These are phyloP conservation scores for Pangasius djambal DNA, from an alignment of 2,797 vertebrate species.

Conservation along the genomic window DNA sequence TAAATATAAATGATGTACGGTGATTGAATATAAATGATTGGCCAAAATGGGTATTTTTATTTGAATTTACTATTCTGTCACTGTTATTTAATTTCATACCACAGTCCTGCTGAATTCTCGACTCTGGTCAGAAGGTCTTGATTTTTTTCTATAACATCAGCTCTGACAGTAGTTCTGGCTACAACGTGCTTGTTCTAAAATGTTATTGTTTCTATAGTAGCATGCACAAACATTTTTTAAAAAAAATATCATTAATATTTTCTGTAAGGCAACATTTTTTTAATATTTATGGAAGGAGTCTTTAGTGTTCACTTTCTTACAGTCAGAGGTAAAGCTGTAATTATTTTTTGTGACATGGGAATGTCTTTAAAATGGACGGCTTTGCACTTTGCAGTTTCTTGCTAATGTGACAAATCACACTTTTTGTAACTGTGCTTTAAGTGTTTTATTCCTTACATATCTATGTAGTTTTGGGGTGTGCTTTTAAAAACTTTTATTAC, in stretches of 20 bases:
- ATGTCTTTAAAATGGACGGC: background rate
- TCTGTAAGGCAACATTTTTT: background rate
- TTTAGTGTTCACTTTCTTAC: background rate
- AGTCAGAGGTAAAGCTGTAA: background rate
- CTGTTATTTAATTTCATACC: background rate
- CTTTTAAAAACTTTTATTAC: background rate
- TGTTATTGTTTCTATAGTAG: background rate
- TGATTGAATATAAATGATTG: background rate
- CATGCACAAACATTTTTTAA: background rate
- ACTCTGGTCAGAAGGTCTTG: background rate
- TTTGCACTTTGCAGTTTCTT: background rate
- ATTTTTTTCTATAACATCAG: background rate
- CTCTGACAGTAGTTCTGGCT: background rate
- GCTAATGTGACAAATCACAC: background rate
- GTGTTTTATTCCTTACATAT: background rate
- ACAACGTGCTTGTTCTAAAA: background rate
- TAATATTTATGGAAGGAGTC: background rate
- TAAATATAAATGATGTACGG: background rate
- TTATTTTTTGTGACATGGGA: background rate
- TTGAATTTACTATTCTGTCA: background rate
- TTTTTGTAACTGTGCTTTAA: background rate
- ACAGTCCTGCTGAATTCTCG: background rate
- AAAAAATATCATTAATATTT: background rate
- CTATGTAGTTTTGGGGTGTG: too few species aligned
- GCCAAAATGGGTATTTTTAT: background rate